Evolutionary conservation across 2,113 vertebrate species (phyloP), one percentile per base, ranked within the genome.

Genomic region (Oxygymnocypris stewartii): DNA sequence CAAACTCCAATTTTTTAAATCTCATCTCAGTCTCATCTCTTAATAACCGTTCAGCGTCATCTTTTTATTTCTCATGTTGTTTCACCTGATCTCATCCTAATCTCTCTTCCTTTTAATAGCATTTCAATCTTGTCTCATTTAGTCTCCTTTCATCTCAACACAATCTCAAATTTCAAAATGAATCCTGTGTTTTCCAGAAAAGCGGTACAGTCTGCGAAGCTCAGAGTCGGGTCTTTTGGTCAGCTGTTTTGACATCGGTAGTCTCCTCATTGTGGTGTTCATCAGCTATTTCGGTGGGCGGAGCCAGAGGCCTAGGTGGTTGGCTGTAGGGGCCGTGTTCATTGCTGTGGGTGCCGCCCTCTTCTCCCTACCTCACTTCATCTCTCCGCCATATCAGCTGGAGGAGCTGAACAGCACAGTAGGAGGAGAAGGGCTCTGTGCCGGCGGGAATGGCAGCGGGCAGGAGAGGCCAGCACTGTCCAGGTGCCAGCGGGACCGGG

Each of bases 221-320:
- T 99, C 97, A 0, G 98, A 99, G 88, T 99, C 98, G 0, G 98
- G 98, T 89, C 95, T 99, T 84, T 95, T 99, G 37, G 98, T 99
- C 93, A 99, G 98, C 95, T 99, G 98, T 87, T 99, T 99, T 86
- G 98, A 99, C 95, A 97, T 99, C 2, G 98, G 98, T 69, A 99
- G 98, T 92, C 95, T 99, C 83, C 88, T 98, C 57, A 97, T 99
- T 86, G 98, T 99, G 65, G 97, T 99, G 81, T 99, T 99, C 89
- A 98, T 99, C 94, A 99, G 98, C 93, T 99, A 99, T 93, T 99
- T 99, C 0, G 98, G 98, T 0, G 98, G 98, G 4, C 95, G 96
- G 0, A 97, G 98, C 0, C 96, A 96, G 82, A 93, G 98, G 90
- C 98, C 98, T 0, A 96, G 98, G 42, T 99, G 98, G 98, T 93